phyloP scores from a whole-genome alignment of 2,113 vertebrate species.

The Nymphicus hollandicus region DNA sequence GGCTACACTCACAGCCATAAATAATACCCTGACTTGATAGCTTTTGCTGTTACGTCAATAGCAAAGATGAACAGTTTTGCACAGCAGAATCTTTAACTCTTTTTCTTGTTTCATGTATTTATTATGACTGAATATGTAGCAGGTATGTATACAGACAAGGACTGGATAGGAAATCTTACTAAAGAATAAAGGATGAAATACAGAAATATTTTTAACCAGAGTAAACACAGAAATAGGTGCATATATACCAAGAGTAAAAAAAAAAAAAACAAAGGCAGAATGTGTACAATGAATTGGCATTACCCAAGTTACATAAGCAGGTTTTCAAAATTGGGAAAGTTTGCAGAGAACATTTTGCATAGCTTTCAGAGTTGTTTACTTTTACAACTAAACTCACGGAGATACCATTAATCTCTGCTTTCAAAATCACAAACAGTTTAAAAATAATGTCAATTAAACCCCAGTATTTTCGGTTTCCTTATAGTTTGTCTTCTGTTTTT shows the following conservation, averaged over 20 bases:
- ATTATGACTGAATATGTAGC: not conserved
- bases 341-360: not conserved
- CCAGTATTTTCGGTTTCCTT: not conserved
- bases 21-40: not conserved
- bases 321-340: not conserved
- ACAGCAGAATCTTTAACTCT: not conserved
- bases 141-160: not conserved
- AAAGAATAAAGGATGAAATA: not conserved
- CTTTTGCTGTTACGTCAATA: not conserved
- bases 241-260: not conserved
- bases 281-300: not conserved
- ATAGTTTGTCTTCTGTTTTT: not conserved
- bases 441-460: not conserved
- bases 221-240: not conserved
- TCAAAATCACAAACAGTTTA: not conserved
- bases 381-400: not conserved
- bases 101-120: not conserved
- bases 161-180: not conserved
- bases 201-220: not conserved
- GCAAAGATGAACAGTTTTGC: not conserved
- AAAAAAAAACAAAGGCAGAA: not conserved
- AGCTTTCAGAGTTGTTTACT: not conserved
- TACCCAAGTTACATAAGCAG: not conserved
- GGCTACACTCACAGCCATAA: not conserved
- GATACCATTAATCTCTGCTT: not conserved